Evolutionary conservation across 2,113 vertebrate species (phyloP).

Genomic region (Cyphomyrus plagiostoma): DNA sequence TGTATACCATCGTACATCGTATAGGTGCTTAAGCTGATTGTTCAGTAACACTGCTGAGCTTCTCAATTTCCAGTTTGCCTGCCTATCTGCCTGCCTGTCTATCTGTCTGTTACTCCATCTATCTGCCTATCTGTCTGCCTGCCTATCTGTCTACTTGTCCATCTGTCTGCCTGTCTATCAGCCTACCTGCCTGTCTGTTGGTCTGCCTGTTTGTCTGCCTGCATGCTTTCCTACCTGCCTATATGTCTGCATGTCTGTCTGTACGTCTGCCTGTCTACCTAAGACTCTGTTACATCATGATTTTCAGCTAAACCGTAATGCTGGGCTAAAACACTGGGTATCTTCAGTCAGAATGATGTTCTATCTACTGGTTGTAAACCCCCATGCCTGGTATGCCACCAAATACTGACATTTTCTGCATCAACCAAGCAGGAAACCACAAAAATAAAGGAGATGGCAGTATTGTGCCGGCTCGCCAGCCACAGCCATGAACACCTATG

Average conservation of each 20-base stretch:
- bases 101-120: fast-evolving
- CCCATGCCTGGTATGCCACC: neutral
- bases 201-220: neutral
- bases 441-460: neutral
- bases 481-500: neutral
- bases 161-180: neutral
- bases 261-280: neutral
- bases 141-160: fast-evolving
- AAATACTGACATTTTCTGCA: neutral
- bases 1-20: neutral
- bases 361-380: neutral
- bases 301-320: neutral
- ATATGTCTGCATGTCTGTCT: neutral
- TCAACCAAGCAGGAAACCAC: neutral
- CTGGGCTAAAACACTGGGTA: neutral
- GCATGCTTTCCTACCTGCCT: neutral
- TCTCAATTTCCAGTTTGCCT: neutral
- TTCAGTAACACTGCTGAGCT: neutral
- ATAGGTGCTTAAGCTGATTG: neutral
- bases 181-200: neutral
- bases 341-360: neutral
- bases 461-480: neutral
- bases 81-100: neutral
- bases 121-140: neutral
- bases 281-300: neutral